Percentiles rank a stretch among this genome's conserved stretches.
These are phyloP conservation scores for Actinemys pallida DNA, from an alignment of 2,113 vertebrate species.

Conservation along the genomic window DNA sequence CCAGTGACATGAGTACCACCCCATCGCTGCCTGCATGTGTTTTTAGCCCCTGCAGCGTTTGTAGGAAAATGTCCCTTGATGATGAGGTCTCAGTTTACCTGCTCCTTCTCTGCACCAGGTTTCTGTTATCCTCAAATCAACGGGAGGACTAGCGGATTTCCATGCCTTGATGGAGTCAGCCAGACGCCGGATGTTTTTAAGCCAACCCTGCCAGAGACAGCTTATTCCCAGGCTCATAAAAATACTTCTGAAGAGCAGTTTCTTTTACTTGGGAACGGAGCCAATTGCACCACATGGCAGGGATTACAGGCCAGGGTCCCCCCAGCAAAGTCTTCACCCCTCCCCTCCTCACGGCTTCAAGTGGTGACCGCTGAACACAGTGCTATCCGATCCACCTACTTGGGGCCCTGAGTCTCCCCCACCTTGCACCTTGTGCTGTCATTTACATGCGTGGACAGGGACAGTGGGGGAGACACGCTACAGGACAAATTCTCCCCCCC, in stretches of 20 bases:
- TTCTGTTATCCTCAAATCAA: too few relatives aligned
- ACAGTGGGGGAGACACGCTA: too few relatives aligned
- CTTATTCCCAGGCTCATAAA: not conserved
- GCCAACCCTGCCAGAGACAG: not conserved
- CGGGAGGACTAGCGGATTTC: too few relatives aligned
- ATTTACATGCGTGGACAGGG: too few relatives aligned
- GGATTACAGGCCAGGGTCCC: not conserved
- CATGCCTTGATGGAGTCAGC: too few relatives aligned
- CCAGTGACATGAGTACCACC: not conserved
- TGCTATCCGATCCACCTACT: too few relatives aligned
- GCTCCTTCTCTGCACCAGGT: too few relatives aligned
- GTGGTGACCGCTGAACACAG: too few relatives aligned
- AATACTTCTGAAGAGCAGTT: not conserved
- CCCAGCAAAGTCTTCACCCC: not conserved
- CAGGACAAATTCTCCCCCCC: not conserved
- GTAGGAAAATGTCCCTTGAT: not conserved
- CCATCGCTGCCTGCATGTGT: not conserved
- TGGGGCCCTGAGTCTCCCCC: too few relatives aligned
- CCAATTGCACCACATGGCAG: not conserved
- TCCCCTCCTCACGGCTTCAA: too few relatives aligned
- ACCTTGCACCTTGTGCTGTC: too few relatives aligned
- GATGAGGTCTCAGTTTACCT: not conserved
- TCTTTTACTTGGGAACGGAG: not conserved
- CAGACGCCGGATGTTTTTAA: too few relatives aligned
- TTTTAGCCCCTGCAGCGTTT: not conserved